Conservation (phyloP, 2,797 vertebrate genomes). For the Diplodus sargus region DNA sequence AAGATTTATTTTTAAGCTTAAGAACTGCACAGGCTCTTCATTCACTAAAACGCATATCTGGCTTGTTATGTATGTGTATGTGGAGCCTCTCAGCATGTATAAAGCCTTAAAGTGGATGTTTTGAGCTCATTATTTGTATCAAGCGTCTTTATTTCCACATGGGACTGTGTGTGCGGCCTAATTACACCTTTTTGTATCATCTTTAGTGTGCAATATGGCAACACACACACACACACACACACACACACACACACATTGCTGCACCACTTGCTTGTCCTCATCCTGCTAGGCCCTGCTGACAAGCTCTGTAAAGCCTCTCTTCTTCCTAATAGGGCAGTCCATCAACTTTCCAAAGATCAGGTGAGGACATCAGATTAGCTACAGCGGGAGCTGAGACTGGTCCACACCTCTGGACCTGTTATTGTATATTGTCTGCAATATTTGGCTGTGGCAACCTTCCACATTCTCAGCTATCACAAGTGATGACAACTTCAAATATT, state of each 20-base stretch:
- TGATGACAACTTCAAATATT: slow-evolving; percentile 4
- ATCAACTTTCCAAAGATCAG: slow-evolving; percentile 41
- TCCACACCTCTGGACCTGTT: not conserved
- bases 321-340: slow-evolving; percentile 33
- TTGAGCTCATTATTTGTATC: slow-evolving; percentile 36
- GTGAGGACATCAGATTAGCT: slow-evolving; percentile 33
- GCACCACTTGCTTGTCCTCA: slow-evolving; percentile 4
- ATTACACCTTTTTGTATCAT: slow-evolving; percentile 27
- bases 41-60: slow-evolving; percentile 5
- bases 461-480: not conserved
- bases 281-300: slow-evolving; percentile 15
- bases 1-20: not conserved
- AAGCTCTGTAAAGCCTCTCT: slow-evolving; percentile 34
- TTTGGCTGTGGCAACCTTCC: not conserved
- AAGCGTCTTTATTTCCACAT: slow-evolving; percentile 23
- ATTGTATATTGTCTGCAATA: slow-evolving; percentile 1
- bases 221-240: slow-evolving; percentile 4
- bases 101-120: not conserved
- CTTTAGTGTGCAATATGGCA: slow-evolving; percentile 9
- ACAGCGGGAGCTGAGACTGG: not conserved
- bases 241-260: not conserved
- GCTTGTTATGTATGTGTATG: slow-evolving; percentile 23
- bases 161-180: slow-evolving; percentile 22
- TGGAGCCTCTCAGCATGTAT: slow-evolving; percentile 21
- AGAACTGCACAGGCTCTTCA: not conserved